phyloP scores from a whole-genome alignment of 1,140 invertebrate species.

The Drosophila tropicalis region DNA sequence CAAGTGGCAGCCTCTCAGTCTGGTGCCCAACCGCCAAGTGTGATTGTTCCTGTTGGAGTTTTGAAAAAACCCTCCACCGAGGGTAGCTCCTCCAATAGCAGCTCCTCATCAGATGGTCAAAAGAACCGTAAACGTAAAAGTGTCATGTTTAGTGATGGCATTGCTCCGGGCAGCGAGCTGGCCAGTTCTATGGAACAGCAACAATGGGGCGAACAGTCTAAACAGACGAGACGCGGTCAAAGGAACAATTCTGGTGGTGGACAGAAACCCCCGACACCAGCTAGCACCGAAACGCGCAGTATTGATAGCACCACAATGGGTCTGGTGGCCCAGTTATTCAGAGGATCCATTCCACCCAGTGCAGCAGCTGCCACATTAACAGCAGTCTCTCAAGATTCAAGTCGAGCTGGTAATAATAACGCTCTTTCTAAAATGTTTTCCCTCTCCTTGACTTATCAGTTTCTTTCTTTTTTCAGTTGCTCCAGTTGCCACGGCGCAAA shows the following conservation, averaged over 20 bases:
- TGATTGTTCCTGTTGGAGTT: slow-evolving; percentile 94
- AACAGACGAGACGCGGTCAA: slow-evolving; percentile 68
- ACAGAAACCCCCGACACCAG: slow-evolving; percentile 71
- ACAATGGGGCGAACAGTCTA: slow-evolving; percentile 63
- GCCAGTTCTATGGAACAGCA: slow-evolving; percentile 86
- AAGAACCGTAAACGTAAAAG: slow-evolving; percentile 87
- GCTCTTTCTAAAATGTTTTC: background rate
- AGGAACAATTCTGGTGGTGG: slow-evolving; percentile 43
- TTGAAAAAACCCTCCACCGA: slow-evolving; percentile 88
- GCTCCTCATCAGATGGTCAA: slow-evolving; percentile 78
- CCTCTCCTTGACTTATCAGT: background rate
- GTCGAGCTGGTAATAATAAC: slow-evolving; percentile 33
- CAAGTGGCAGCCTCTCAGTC: slow-evolving; percentile 85
- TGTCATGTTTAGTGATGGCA: slow-evolving; percentile 96
- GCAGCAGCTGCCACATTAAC: slow-evolving; percentile 68
- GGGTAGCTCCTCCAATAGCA: slow-evolving; percentile 79
- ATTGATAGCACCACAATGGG: slow-evolving; percentile 69
- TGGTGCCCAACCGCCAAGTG: slow-evolving; percentile 87
- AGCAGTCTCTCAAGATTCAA: slow-evolving; percentile 47
- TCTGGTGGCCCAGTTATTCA: slow-evolving; percentile 72
- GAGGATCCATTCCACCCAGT: slow-evolving; percentile 74
- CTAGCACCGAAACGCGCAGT: slow-evolving; percentile 36
- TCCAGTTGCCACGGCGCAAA: slow-evolving; percentile 44
- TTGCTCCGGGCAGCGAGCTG: slow-evolving; percentile 94
- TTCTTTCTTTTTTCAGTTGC: slow-evolving; percentile 26